These are phyloP conservation scores for Crossaster papposus DNA, from an alignment of 53 echinoderm and acorn worm genomes.

Conservation along the genomic window DNA sequence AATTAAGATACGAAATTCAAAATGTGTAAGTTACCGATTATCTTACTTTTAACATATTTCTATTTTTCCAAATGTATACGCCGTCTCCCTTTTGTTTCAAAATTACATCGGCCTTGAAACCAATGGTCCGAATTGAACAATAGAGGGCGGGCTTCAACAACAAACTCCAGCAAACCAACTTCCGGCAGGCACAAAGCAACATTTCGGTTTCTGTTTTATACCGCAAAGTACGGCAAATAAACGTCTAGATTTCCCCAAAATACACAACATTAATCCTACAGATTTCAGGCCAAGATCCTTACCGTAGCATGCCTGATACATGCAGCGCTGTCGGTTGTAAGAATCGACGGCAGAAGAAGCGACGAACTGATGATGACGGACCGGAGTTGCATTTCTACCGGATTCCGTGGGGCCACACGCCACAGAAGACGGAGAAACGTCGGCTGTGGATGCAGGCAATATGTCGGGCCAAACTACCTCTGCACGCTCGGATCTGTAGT, in stretches of 20 bases:
- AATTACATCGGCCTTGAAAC: too few relatives aligned
- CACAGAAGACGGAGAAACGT: conserved; percentile 23
- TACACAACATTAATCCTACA: not conserved
- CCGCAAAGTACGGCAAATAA: not conserved
- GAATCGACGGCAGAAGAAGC: conserved; percentile 13
- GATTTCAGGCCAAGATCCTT: not conserved
- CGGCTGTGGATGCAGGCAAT: conserved; percentile 38
- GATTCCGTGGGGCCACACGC: conserved; percentile 26
- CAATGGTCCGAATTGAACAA: not conserved
- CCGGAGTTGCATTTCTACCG: conserved; percentile 35
- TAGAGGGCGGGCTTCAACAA: conserved; percentile 15
- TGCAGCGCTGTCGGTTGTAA: conserved; percentile 49
- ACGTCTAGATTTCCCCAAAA: not conserved
- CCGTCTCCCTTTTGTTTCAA: not conserved
- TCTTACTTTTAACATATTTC: too few relatives aligned
- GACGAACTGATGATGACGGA: not conserved
- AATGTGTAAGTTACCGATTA: too few relatives aligned
- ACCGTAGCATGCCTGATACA: conserved; percentile 27
- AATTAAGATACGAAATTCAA: too few relatives aligned
- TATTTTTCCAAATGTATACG: too few relatives aligned
- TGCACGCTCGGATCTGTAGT: conserved; percentile 44
- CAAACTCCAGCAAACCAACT: not conserved
- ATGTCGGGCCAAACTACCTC: conserved; percentile 14
- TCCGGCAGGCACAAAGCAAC: conserved; percentile 3
- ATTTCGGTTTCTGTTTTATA: not conserved